Conservation (phyloP, 2,797 vertebrate species). For the Clarias laeviceps region DNA sequence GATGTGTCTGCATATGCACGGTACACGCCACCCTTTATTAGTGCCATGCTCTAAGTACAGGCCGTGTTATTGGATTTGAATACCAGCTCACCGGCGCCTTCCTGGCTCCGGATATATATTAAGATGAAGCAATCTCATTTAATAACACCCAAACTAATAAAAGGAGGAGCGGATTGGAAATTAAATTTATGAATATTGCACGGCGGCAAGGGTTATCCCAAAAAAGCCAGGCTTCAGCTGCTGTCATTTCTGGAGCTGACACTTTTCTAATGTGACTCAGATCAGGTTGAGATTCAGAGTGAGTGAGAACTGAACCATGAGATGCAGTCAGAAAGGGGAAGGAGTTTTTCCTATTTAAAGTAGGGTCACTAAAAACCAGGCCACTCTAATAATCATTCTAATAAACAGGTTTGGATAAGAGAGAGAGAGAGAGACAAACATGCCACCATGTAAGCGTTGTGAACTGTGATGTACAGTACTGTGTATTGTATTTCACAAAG, state of each 20-base stretch:
- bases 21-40: slow-evolving; percentile 96
- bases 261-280: slow-evolving; percentile 57
- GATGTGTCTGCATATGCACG: slow-evolving; percentile 93
- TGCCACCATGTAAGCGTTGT: slow-evolving; percentile 36
- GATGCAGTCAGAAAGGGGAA: slow-evolving; percentile 31
- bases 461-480: slow-evolving; percentile 5
- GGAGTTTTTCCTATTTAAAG: background rate
- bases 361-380: slow-evolving; percentile 34
- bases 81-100: slow-evolving; percentile 94
- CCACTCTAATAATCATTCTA: slow-evolving; percentile 40
- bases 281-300: slow-evolving; percentile 23
- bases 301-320: slow-evolving; percentile 33
- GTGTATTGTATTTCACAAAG: slow-evolving; percentile 18
- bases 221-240: slow-evolving; percentile 78
- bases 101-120: slow-evolving; percentile 94
- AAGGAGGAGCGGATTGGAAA: slow-evolving; percentile 96
- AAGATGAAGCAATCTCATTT: slow-evolving; percentile 99
- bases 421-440: slow-evolving; percentile 45
- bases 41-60: slow-evolving; percentile 96
- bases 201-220: slow-evolving; percentile 86
- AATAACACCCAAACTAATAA: slow-evolving; percentile 99
- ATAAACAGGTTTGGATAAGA: slow-evolving; percentile 50
- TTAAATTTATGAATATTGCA: slow-evolving; percentile 99
- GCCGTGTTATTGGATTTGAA: slow-evolving; percentile 99
- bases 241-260: slow-evolving; percentile 80